Evolutionary conservation across 2,797 vertebrate species (phyloP), one percentile per base, ranked within the genome.

Genomic region (Onychomys leucogaster): DNA sequence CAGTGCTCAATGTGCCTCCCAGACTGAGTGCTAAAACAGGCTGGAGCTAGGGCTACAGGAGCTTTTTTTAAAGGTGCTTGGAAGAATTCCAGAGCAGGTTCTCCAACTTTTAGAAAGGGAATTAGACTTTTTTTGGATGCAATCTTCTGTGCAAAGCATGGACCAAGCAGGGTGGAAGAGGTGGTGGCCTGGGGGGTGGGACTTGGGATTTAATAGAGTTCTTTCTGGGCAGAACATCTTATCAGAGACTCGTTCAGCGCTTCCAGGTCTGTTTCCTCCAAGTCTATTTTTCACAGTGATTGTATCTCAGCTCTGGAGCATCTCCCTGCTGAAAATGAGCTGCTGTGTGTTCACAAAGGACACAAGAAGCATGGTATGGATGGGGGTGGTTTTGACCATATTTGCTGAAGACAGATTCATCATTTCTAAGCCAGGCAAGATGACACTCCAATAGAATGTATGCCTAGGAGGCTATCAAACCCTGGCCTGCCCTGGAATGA

Each of bases 21-120:
- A 0, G 55, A 0, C 11, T 3, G 0, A 43, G 34, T 1, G 12
- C 12, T 9, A 3, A 52, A 55, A 46, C 11, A 37, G 13, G 17
- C 23, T 4, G 14, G 17, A 0, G 6, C 5, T 1, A 2, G n/a
- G 0, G 41, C 32, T 2, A 25, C 6, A 23, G 52, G 27, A 43
- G 2, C 19, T 27, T 71, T 27, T 71, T 32, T 21, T 0, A 29
- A 80, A 84, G 86, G 46, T 19, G 37, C 69, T 16, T 16, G 34
- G 65, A 55, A 61, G 6, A 13, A 46, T 14, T 43, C 7, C 0
- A 27, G 29, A 37, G 34, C 9, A 5, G 13, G 2, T 29, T 10
- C 43, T 17, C 17, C 5, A 82, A 29, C 23, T 59, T 55, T 80
- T 16, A 55, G 43, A 37, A 76, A 46, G 67, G 2, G 57, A 61